phyloP scores from a whole-genome alignment of 2,113 vertebrate species.

The Riparia riparia region DNA sequence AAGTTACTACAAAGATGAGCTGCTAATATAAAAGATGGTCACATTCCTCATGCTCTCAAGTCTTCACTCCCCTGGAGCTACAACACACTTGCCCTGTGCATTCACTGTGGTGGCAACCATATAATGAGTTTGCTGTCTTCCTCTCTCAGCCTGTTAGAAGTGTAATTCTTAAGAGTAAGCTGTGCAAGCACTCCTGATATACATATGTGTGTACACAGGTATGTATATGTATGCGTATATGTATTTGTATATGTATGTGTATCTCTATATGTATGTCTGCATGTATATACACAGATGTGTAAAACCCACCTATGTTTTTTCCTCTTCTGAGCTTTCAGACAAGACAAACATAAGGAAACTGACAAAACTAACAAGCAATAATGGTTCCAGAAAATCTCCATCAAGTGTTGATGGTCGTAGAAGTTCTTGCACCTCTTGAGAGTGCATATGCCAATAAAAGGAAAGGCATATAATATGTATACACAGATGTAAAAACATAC shows the following conservation, averaged over 20 bases:
- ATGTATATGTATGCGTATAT: not conserved
- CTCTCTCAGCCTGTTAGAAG: not conserved
- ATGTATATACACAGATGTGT: not conserved
- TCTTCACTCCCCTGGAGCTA: accelerated
- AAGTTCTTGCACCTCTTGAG: not conserved
- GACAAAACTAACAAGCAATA: not conserved
- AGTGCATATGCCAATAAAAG: not conserved
- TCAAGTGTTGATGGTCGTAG: not conserved
- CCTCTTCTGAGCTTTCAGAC: not conserved
- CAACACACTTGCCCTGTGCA: not conserved
- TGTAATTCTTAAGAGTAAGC: not conserved
- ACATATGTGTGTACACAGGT: no score
- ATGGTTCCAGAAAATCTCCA: not conserved
- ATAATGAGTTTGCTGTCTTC: not conserved
- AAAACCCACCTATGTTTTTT: not conserved
- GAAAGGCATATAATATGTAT: not conserved
- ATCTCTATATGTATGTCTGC: no score
- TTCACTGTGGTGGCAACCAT: not conserved
- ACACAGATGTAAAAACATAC: not conserved
- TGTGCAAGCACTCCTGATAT: not conserved
- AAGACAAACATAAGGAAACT: not conserved
- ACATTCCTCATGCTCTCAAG: not conserved
- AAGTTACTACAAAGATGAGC: not conserved
- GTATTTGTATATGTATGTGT: not conserved
- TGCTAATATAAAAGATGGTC: not conserved